These are phyloP conservation scores for Echinarachnius parma DNA, from an alignment of 53 echinoderm and acorn worm species.

Conservation along the genomic window DNA sequence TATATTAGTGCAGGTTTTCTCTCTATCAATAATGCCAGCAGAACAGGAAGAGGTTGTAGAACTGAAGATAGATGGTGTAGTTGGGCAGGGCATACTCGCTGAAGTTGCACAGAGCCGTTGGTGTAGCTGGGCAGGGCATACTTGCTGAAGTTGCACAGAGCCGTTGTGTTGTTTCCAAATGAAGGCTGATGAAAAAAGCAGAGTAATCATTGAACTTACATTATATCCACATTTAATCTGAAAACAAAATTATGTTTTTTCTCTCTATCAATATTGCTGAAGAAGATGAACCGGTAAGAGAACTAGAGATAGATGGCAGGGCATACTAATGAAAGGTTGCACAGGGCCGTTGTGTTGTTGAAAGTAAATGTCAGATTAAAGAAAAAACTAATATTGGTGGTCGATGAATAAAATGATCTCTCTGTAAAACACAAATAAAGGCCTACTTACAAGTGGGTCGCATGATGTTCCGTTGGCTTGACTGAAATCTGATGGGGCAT, in stretches of 20 bases:
- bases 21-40: too few species aligned
- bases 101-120: constrained; percentile 74
- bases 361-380: constrained; percentile 51
- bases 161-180: constrained; percentile 67
- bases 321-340: not conserved
- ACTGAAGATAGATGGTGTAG: constrained; percentile 75
- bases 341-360: constrained; percentile 77
- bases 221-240: too few species aligned
- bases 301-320: not conserved
- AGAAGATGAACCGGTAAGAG: too few species aligned
- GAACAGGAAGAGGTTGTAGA: constrained; percentile 87
- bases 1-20: too few species aligned
- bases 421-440: constrained; percentile 74
- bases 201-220: too few species aligned
- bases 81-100: constrained; percentile 56
- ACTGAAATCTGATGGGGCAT: constrained; percentile 56
- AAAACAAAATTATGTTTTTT: too few species aligned
- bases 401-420: constrained; percentile 66
- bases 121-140: constrained; percentile 61
- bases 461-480: constrained; percentile 61
- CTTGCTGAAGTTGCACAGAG: constrained; percentile 64
- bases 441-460: constrained; percentile 50
- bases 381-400: not conserved
- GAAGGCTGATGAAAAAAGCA: constrained; percentile 42
- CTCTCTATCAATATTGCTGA: too few species aligned